Conservation (phyloP, 2,113 vertebrate species). For the Spea multiplicata region DNA sequence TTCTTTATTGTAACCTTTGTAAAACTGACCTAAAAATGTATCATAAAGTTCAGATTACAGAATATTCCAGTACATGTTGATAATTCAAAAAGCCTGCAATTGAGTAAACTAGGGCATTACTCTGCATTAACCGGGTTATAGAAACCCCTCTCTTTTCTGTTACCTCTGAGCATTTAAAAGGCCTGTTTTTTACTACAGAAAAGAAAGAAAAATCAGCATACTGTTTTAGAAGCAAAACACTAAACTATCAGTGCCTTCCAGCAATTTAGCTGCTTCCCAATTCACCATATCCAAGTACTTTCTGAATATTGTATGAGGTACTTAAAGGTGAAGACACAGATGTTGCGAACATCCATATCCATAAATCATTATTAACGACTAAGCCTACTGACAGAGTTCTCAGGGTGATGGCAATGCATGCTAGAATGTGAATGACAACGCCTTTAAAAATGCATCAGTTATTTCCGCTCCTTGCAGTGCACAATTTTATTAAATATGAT, state of each 20-base stretch:
- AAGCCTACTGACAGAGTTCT: conserved; percentile 61
- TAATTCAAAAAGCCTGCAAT: too few species aligned
- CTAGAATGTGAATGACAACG: conserved; percentile 59
- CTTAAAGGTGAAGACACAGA: conserved; percentile 67
- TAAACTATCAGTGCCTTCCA: conserved; percentile 57
- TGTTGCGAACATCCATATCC: conserved; percentile 65
- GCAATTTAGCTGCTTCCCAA: conserved; percentile 64
- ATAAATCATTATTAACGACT: conserved; percentile 66
- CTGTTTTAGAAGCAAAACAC: conserved; percentile 54
- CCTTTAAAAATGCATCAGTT: conserved; percentile 66
- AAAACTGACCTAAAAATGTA: too few species aligned
- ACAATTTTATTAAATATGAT: conserved; percentile 62
- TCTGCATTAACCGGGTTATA: conserved; percentile 30
- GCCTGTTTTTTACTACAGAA: conserved; percentile 10
- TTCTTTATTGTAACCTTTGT: too few species aligned
- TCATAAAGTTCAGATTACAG: too few species aligned
- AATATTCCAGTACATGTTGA: too few species aligned
- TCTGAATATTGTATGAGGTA: conserved; percentile 68
- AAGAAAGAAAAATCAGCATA: conserved; percentile 49
- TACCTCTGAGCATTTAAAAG: conserved; percentile 15
- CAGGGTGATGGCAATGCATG: conserved; percentile 50
- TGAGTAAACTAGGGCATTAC: neutral
- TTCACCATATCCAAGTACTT: conserved; percentile 61
- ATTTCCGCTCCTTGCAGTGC: conserved; percentile 59
- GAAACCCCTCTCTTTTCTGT: conserved; percentile 14